Conservation (phyloP, 1,140 invertebrate genomes). For the Cryptotermes secundus region DNA sequence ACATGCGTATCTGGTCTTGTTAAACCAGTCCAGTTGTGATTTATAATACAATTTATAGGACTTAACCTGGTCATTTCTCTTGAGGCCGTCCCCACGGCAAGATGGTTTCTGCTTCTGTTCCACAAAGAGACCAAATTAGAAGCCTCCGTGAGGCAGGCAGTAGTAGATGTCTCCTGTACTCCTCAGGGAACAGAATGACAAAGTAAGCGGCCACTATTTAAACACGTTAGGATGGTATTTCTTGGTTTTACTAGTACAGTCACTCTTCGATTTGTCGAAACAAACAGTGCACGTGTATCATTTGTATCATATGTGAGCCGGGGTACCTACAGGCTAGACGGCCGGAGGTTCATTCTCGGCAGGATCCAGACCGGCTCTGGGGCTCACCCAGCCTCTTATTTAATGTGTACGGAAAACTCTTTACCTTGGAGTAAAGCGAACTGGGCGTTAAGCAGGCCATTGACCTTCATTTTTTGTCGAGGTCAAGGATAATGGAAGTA, state of each 20-base stretch:
- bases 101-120: conserved; percentile 5
- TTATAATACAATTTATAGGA: conserved; percentile 16
- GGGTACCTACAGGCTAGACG: no score
- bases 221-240: not conserved
- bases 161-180: not conserved
- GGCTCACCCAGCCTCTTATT: no score
- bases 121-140: conserved; percentile 6
- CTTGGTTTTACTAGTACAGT: not conserved
- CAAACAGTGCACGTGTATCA: not conserved
- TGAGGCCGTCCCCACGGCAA: not conserved
- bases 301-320: no score
- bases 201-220: not conserved
- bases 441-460: no score
- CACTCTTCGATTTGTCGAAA: not conserved
- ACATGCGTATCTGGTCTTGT: not conserved
- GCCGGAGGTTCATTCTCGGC: no score
- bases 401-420: no score
- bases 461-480: no score
- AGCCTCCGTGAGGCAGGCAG: not conserved
- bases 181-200: not conserved
- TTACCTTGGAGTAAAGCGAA: no score
- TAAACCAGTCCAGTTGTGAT: not conserved
- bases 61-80: conserved; percentile 8
- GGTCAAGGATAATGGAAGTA: no score
- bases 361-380: no score